These are phyloP conservation scores for Silurus asotus DNA, from an alignment of 2,113 vertebrate genomes.

Conservation along the genomic window DNA sequence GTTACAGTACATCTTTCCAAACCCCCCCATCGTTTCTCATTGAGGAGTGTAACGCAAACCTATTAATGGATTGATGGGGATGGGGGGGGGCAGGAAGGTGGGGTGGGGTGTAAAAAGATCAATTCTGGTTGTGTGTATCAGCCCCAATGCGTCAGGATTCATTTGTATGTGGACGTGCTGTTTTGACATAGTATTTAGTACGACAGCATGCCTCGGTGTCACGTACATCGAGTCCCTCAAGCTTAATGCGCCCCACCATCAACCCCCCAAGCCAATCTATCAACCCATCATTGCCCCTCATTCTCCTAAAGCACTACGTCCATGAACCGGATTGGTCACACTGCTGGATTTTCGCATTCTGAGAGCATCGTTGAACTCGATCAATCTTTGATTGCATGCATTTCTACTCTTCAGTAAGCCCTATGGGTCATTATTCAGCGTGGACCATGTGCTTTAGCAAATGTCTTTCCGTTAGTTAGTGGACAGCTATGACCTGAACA, in stretches of 20 bases:
- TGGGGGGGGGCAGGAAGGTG: background rate
- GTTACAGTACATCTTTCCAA: background rate
- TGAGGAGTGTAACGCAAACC: background rate
- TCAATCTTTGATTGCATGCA: background rate
- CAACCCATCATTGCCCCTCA: too few relatives aligned
- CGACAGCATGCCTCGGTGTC: background rate
- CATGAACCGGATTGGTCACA: background rate
- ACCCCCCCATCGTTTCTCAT: background rate
- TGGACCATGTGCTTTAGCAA: background rate
- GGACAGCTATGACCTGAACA: constrained; percentile 14
- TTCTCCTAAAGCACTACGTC: background rate
- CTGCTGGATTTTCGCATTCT: background rate
- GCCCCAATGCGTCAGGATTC: constrained; percentile 33
- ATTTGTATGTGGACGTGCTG: background rate
- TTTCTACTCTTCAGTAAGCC: background rate
- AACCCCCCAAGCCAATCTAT: background rate
- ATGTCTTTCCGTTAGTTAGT: constrained; percentile 20
- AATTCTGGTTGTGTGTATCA: constrained; percentile 26
- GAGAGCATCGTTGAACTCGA: background rate
- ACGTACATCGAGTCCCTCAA: background rate
- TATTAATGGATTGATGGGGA: background rate
- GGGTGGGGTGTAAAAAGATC: background rate
- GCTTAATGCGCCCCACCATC: background rate
- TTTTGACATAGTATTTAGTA: background rate
- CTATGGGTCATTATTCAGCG: background rate